phyloP scores from a whole-genome alignment of 2,113 vertebrate genomes.

The Lathamus discolor region DNA sequence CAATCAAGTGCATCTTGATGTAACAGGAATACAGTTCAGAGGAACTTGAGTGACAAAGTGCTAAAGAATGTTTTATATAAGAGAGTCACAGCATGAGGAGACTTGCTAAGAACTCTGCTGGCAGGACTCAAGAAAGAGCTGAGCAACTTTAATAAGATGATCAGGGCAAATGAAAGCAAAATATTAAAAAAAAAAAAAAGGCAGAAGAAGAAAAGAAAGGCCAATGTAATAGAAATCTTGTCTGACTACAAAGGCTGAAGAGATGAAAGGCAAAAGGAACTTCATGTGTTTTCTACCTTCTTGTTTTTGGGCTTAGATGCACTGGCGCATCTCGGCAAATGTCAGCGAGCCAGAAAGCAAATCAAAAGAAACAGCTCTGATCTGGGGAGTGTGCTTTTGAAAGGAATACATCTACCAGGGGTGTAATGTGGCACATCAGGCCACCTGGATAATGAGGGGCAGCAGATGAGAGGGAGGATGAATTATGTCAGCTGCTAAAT shows the following conservation, averaged over 20 bases:
- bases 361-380: slow-evolving; percentile 62
- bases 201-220: slow-evolving; percentile 23
- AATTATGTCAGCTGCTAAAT: slow-evolving; percentile 18
- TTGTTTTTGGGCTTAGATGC: slow-evolving; percentile 45
- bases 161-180: slow-evolving; percentile 42
- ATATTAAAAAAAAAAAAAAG: neutral
- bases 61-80: slow-evolving; percentile 30
- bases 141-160: slow-evolving; percentile 36
- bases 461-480: slow-evolving; percentile 39
- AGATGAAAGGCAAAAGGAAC: slow-evolving; percentile 65
- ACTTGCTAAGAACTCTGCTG: slow-evolving; percentile 18
- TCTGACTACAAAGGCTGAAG: slow-evolving; percentile 64
- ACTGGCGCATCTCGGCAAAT: neutral
- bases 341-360: slow-evolving; percentile 48
- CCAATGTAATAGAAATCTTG: slow-evolving; percentile 37
- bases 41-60: neutral
- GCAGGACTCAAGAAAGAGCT: slow-evolving; percentile 15
- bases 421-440: slow-evolving; percentile 47
- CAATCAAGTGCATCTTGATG: neutral
- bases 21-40: slow-evolving; percentile 1
- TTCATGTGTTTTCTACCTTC: slow-evolving; percentile 32
- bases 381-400: neutral
- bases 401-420: slow-evolving; percentile 3
- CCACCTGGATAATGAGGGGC: slow-evolving; percentile 51
- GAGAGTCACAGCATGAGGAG: slow-evolving; percentile 5